These are phyloP conservation scores for Calephelis perditalis DNA, from an alignment of 2,888 invertebrate species.

Conservation along the genomic window DNA sequence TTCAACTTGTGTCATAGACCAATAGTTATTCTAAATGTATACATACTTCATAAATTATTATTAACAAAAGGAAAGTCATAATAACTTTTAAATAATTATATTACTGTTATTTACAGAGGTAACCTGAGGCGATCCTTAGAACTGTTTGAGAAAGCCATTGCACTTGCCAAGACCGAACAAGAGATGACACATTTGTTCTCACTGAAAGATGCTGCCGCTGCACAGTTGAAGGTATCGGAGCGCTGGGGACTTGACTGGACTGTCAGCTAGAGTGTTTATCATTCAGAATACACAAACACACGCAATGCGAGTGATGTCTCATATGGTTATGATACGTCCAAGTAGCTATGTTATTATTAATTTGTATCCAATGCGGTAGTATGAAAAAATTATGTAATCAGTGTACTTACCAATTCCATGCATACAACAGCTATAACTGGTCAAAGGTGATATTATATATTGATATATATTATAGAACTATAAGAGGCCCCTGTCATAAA, in stretches of 20 bases:
- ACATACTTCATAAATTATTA: not conserved
- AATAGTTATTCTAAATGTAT: no score
- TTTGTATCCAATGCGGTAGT: constrained; percentile 17
- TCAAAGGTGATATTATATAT: constrained; percentile 8
- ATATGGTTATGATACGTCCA: constrained; percentile 32
- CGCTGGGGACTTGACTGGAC: constrained; percentile 83
- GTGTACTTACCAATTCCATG: constrained; percentile 3
- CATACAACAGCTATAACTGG: not conserved
- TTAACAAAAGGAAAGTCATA: not conserved
- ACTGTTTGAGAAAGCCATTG: constrained; percentile 92
- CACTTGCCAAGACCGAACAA: constrained; percentile 88
- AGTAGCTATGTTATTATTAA: constrained; percentile 21
- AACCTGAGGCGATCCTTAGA: constrained; percentile 89
- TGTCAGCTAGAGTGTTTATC: constrained; percentile 56
- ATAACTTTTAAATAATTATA: not conserved
- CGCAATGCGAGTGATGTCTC: constrained; percentile 50
- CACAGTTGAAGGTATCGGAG: constrained; percentile 90
- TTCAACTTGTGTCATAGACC: no score
- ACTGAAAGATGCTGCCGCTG: constrained; percentile 91
- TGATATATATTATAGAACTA: constrained; percentile 13
- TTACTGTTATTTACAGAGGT: constrained; percentile 78
- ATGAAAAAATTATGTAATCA: constrained; percentile 4
- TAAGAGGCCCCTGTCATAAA: constrained; percentile 1
- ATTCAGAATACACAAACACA: constrained; percentile 36
- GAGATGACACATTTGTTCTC: constrained; percentile 96